Base-by-base conservation (phyloP, 1,140 invertebrate genomes). In the Solenopsis fugax region DNA sequence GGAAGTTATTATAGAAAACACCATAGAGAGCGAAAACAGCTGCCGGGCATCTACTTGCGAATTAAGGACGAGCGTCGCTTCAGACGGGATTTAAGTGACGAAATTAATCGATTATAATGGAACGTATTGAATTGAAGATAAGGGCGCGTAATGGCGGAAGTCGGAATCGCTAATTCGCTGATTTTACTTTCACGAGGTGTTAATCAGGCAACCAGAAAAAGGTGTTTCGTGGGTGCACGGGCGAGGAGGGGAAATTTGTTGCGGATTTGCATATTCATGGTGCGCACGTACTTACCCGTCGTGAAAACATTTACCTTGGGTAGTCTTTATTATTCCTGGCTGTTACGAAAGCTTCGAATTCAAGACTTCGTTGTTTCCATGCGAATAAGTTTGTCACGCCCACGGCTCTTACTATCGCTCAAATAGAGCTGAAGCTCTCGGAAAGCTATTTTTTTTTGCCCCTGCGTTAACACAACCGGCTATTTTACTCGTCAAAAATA, bases 251-350 rank as follows among this genome's bases (percentile, higher is more conserved):
- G 87, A 77, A 92, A 91, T 91, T 90, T 92, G 87, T 92, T 89
- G 87, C 69, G 87, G 80, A 93, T 93, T 92, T 93, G 90, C 92
- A 93, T 93, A 92, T 93, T 92, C 91, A 92, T 91, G 89, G 76
- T 56, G 85, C 75, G 87, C 85, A 86, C 85, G 90, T 91, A 91
- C 89, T 89, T 91, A 89, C 89, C 85, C 85, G 62, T 65, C 85
- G 85, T 73, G 90, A 91, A 91, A 91, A 91, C 90, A 91, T 91
- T 91, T 91, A 91, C 89, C 89, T 91, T 91, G 87, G 87, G 56
- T 82, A 78, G 89, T 91, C 89, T 91, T 91, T 91, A 91, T 91
- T 91, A 91, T 91, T 91, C 87, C 87, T 91, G 76, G 65, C 85
- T 78, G 82, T 87, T 89, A 82, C 87, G 85, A 89, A 85, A 76